Percentiles rank a stretch among this genome's conserved stretches.
phyloP scores from a whole-genome alignment of 2,888 invertebrate genomes.

The Eupithecia tripunctaria region DNA sequence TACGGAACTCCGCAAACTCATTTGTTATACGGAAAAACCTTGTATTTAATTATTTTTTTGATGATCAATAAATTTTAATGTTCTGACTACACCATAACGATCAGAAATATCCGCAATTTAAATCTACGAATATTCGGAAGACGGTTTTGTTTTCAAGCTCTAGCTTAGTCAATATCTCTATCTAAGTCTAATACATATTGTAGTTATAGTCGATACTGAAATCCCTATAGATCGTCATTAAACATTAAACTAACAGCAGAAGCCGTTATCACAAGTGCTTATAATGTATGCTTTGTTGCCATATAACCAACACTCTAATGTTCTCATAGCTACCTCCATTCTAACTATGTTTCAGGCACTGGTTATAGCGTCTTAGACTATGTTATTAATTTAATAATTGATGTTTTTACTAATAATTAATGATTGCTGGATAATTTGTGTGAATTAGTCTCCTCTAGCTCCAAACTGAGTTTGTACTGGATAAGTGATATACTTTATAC shows the following conservation, averaged over 20 bases:
- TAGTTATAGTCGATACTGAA: neutral
- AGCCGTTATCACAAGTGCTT: neutral
- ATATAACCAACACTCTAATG: neutral
- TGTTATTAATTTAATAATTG: neutral
- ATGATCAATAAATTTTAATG: conserved; percentile 15
- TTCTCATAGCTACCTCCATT: neutral
- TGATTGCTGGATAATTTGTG: too few species aligned
- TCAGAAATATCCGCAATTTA: neutral
- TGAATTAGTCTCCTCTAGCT: too few species aligned
- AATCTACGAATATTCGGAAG: too few species aligned
- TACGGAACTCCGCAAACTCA: conserved; percentile 37
- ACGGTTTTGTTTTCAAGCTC: neutral
- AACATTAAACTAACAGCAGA: conserved; percentile 1
- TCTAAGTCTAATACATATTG: neutral
- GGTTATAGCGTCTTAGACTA: neutral
- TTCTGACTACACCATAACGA: neutral
- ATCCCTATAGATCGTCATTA: neutral
- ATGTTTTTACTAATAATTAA: neutral
- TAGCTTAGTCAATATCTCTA: neutral
- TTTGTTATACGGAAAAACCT: conserved; percentile 34
- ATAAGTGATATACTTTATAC: neutral
- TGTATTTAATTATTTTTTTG: conserved; percentile 3
- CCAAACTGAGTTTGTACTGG: too few species aligned
- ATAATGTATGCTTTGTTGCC: neutral
- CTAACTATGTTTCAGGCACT: neutral